A percentile compares a stretch with the other conserved stretches of the same genome.
phyloP scores from a whole-genome alignment of 2,113 vertebrate genomes.

The Penelope pileata region DNA sequence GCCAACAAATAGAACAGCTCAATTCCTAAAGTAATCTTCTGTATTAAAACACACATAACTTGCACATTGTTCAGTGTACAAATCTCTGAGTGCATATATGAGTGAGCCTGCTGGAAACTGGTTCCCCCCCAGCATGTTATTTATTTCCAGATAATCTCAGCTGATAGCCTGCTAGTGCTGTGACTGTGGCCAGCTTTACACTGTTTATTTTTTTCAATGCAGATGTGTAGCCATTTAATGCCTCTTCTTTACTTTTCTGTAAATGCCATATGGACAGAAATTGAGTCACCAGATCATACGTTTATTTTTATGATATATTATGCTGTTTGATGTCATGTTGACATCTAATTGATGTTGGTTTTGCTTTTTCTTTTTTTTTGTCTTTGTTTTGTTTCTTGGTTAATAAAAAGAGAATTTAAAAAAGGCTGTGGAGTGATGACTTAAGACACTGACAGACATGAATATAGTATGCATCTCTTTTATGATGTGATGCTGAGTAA shows the following conservation, averaged over 20 bases:
- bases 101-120: background rate
- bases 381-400: slow-evolving; percentile 76
- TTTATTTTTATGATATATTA: slow-evolving; percentile 76
- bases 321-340: slow-evolving; percentile 76
- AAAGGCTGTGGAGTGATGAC: slow-evolving; percentile 71
- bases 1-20: background rate
- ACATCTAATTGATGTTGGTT: slow-evolving; percentile 71
- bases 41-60: background rate
- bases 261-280: slow-evolving; percentile 71
- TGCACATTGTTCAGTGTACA: background rate
- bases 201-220: slow-evolving; percentile 19
- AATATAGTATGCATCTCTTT: slow-evolving; percentile 73
- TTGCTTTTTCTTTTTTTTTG: slow-evolving; percentile 70
- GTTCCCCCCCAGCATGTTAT: background rate
- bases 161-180: slow-evolving; percentile 12
- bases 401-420: slow-evolving; percentile 74
- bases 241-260: slow-evolving; percentile 62
- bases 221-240: slow-evolving; percentile 34
- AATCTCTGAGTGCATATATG: background rate
- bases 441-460: slow-evolving; percentile 75
- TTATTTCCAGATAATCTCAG: background rate
- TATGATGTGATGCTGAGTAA: slow-evolving; percentile 76
- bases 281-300: slow-evolving; percentile 67
- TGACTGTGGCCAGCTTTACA: slow-evolving; percentile 40
- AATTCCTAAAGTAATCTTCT: background rate